Evolutionary conservation across 2,888 invertebrate species (phyloP), one percentile per base, ranked within the genome.

Genomic region (Danaus chrysippus): DNA sequence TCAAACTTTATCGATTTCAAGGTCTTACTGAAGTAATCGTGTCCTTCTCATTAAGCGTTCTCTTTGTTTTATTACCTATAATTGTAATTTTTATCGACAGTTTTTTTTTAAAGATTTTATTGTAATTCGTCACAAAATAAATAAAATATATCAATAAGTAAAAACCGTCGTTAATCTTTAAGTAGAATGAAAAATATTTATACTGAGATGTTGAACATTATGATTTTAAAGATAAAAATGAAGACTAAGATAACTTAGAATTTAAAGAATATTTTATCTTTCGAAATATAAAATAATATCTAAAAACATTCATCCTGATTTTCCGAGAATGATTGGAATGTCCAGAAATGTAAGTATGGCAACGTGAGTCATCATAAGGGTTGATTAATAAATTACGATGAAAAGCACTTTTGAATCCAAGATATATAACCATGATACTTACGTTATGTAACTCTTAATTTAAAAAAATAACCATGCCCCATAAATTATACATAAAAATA

Each of bases 181-280:
- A 5, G 5, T 3, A 5, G 5, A 23, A 23, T 1, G 5, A 23
- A 23, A 23, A 23, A 23, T 23, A 23, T 23, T 23, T 23, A 23
- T 23, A 23, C 23, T 23, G 5, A 3, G 1, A 23, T 23, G 23
- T 23, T 23, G 23, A 23, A 23, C 23, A 23, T 23, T 23, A 23
- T 23, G 23, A 23, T 23, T 1, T 23, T 23, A 23, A 23, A 23
- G 23, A 23, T 23, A 23, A 23, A 23, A 23, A 5, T 23, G 23
- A 23, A 23, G 23, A n/a, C n/a, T n/a, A n/a, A n/a, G n/a, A n/a
- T n/a, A 10, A 11, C 44, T 44, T 44, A 11, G 44, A 44, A 44
- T 5, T n/a, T 11, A 44, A n/a, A 13, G 49, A 42, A 57, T 65
- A 63, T 63, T 65, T 60, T 57, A 65, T 60, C 57, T 54, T 55